Base-by-base conservation (phyloP, 2,113 vertebrate species). In the Potamarius usumacintae region DNA sequence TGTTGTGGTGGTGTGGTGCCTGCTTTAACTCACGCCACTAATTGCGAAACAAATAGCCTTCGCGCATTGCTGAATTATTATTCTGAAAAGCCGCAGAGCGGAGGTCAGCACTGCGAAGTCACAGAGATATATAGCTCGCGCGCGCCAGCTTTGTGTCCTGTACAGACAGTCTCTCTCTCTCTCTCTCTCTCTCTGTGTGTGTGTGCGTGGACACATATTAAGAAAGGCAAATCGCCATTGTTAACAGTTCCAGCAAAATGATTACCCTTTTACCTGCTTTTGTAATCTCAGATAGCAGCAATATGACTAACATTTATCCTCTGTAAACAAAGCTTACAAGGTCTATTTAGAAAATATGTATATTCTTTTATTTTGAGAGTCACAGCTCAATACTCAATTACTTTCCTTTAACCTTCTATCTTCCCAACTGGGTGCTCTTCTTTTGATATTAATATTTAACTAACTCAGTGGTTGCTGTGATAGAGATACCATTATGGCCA, bases 11-110 rank as follows among this genome's bases (percentile, higher is more conserved):
- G 88, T 87, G 81, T 89, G 84, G 86, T 93, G 91, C 89, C 90
- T 89, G 91, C 85, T 91, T 91, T 89, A 85, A 90, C 90, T 92
- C 89, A 91, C 72, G 82, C 88, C 86, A 84, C 93, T 95, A 95
- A 95, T 96, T 94, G 92, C 91, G 90, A 92, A 93, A 94, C 93
- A 95, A 95, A 95, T 95, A 92, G 90, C 88, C 91, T 85, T 85
- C 87, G 84, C 89, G 82, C 86, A 91, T 85, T 88, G 92, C 85
- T 86, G 90, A 93, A 94, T 91, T 93, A 94, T 94, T 93, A 93
- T 94, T 92, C 82, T 90, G 90, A 92, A 92, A 93, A 92, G 92
- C 90, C 90, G 86, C 88, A 88, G 92, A 92, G 92, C 90, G 91
- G 92, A 94, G 94, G 94, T 95, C 95, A 94, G 90, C 87, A 90